Percentiles rank a stretch among this genome's conserved stretches.
Conservation (phyloP, 2,113 vertebrate species). For the Coryphaenoides rupestris region DNA sequence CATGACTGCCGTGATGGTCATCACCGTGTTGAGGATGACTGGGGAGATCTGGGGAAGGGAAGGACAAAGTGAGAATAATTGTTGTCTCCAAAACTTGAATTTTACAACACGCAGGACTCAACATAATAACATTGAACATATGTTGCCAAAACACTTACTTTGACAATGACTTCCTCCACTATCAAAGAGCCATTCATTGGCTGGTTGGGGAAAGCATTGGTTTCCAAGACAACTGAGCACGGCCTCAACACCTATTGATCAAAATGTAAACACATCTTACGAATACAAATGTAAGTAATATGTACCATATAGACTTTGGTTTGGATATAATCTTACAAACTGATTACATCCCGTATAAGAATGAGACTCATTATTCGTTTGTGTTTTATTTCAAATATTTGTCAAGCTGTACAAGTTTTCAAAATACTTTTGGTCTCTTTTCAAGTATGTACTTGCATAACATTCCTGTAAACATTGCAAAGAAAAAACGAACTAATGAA, state of each 20-base stretch:
- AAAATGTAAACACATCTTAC: neutral
- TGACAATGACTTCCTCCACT: conserved; percentile 84
- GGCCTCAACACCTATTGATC: conserved; percentile 82
- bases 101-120: neutral
- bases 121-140: no score
- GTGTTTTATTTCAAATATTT: no score
- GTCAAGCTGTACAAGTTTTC: no score
- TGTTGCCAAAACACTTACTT: conserved; percentile 69
- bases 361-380: no score
- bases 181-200: conserved; percentile 75
- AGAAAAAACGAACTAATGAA: no score
- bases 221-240: conserved; percentile 85
- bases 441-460: no score
- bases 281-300: neutral
- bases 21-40: conserved; percentile 91
- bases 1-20: conserved; percentile 88
- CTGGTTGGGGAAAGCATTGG: conserved; percentile 64
- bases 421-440: no score
- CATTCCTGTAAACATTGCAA: no score
- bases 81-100: neutral
- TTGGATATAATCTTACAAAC: neutral
- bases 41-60: conserved; percentile 82
- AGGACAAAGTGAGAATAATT: neutral
- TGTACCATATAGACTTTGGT: neutral
- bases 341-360: no score